Percentiles rank a stretch among this genome's conserved stretches.
Conservation (phyloP, 2,113 vertebrate genomes). For the Odocoileus virginianus region DNA sequence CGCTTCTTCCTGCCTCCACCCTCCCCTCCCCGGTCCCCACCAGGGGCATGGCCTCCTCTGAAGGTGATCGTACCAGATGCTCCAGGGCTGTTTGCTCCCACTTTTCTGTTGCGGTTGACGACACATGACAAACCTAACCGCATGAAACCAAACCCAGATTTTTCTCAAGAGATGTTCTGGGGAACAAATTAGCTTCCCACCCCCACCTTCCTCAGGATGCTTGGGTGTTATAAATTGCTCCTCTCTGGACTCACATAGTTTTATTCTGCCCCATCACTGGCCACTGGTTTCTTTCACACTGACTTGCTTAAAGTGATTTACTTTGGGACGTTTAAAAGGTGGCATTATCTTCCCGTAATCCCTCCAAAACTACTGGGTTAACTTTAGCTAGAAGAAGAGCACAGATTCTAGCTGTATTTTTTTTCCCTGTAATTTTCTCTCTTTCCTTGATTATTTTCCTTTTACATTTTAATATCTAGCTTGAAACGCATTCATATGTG, state of each 20-base stretch:
- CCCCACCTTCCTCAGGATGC: conserved; percentile 51
- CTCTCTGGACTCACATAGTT: conserved; percentile 19
- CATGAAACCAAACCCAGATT: conserved; percentile 91
- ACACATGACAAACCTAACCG: conserved; percentile 95
- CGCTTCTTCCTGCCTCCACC: not conserved
- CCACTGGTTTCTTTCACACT: conserved; percentile 16
- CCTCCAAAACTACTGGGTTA: not conserved
- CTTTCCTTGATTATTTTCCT: not conserved
- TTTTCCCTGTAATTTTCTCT: not conserved
- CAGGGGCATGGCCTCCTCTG: conserved; percentile 88
- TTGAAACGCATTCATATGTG: not conserved
- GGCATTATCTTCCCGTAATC: conserved; percentile 41
- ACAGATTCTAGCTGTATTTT: not conserved
- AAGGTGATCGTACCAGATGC: conserved; percentile 90
- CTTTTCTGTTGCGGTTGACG: conserved; percentile 99
- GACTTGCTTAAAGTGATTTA: not conserved
- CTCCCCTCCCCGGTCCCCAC: not conserved
- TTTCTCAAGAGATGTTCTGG: conserved; percentile 81
- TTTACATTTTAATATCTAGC: not conserved
- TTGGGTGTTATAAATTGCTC: conserved; percentile 64
- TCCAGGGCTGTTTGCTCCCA: conserved; percentile 98
- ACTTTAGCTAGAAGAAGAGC: not conserved
- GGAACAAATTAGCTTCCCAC: conserved; percentile 68
- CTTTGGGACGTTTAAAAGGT: not conserved
- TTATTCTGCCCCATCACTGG: not conserved